phyloP scores from a whole-genome alignment of 2,113 vertebrate species.

The Marcusenius ussheri region DNA sequence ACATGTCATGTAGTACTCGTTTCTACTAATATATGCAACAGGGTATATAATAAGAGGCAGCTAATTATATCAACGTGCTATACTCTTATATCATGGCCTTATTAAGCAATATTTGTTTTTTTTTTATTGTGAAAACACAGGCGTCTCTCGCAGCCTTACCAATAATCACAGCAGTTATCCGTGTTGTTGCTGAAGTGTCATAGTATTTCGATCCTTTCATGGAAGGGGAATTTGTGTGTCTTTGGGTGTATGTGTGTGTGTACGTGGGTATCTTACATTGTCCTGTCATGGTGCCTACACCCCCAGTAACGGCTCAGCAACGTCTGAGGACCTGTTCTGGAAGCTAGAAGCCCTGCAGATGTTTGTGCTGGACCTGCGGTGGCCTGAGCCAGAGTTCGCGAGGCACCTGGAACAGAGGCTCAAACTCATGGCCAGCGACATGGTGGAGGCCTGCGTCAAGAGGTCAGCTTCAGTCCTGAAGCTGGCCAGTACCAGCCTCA shows the following conservation, averaged over 20 bases:
- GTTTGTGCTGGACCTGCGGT: constrained; percentile 89
- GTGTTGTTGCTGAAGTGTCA: not conserved
- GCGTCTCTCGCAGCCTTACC: not conserved
- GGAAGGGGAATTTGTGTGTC: not conserved
- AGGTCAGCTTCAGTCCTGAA: constrained; percentile 58
- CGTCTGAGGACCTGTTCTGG: constrained; percentile 96
- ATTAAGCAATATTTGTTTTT: not conserved
- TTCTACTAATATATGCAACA: not conserved
- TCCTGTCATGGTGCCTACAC: constrained; percentile 23
- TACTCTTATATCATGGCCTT: not conserved
- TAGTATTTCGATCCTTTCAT: not conserved
- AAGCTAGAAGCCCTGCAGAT: constrained; percentile 93
- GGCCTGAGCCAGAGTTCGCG: constrained; percentile 94
- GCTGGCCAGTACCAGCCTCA: not conserved
- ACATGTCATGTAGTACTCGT: not conserved
- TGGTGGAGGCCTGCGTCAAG: constrained; percentile 96
- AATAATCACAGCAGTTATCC: not conserved
- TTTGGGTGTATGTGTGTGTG: not conserved
- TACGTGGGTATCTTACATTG: not conserved
- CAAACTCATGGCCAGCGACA: constrained; percentile 97
- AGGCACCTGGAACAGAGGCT: constrained; percentile 93
- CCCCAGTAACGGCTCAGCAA: constrained; percentile 83
- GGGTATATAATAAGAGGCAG: not conserved
- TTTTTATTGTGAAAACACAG: not conserved
- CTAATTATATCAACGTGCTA: not conserved